phyloP scores from a whole-genome alignment of 2,888 invertebrate genomes.

The Fragum fragum region DNA sequence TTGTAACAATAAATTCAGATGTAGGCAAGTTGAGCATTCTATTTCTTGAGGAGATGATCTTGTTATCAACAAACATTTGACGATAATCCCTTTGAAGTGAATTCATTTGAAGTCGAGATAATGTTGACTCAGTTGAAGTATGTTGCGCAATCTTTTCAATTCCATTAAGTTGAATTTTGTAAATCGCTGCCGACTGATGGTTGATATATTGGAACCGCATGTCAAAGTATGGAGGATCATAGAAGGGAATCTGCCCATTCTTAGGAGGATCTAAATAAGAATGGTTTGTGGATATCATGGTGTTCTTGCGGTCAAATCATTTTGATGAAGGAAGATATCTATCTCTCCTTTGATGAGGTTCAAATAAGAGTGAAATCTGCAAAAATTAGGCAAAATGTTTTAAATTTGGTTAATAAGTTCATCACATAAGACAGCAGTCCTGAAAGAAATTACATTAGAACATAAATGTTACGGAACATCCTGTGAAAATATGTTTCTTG shows the following conservation, averaged over 20 bases:
- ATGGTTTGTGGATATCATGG: slow-evolving; percentile 52
- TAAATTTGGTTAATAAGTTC: slow-evolving; percentile 9
- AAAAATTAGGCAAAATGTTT: slow-evolving; percentile 53
- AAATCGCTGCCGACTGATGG: slow-evolving; percentile 13
- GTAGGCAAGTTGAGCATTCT: neutral
- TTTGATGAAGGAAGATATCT: slow-evolving; percentile 53
- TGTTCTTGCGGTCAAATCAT: slow-evolving; percentile 51
- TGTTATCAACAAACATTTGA: neutral
- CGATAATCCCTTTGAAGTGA: neutral
- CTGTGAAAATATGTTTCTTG: too few species aligned
- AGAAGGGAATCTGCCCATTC: slow-evolving; percentile 6
- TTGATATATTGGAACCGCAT: neutral
- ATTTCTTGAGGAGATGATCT: slow-evolving; percentile 22
- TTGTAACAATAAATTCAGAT: slow-evolving; percentile 13
- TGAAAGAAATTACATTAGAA: neutral
- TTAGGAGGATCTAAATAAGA: slow-evolving; percentile 20
- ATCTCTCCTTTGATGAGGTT: slow-evolving; percentile 63
- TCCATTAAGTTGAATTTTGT: slow-evolving; percentile 27
- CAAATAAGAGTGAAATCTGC: slow-evolving; percentile 66
- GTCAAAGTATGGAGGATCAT: slow-evolving; percentile 9
- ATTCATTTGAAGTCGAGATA: slow-evolving; percentile 1
- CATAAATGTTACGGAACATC: too few species aligned
- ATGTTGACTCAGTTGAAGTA: slow-evolving; percentile 9
- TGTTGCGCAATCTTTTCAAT: slow-evolving; percentile 20
- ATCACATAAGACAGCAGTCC: neutral